Percentiles rank a stretch among this genome's conserved stretches.
Conservation (phyloP, 2,888 invertebrate genomes). For the Cephalotes varians region DNA sequence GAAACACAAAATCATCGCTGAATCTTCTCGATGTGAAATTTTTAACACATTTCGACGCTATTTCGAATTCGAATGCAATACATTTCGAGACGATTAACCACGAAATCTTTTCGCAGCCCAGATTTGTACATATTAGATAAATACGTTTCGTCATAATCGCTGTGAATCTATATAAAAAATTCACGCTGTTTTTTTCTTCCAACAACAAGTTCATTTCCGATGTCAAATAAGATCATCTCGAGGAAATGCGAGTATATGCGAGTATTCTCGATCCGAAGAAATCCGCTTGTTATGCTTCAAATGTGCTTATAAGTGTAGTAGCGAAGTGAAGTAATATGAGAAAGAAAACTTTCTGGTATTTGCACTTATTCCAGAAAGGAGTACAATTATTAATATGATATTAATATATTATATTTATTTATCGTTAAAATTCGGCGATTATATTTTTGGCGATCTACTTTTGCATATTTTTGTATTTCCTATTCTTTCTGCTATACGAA, state of each 20-base stretch:
- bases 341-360: neutral
- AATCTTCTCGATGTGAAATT: constrained; percentile 17
- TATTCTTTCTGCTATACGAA: neutral
- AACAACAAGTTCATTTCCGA: constrained; percentile 35
- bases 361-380: neutral
- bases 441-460: neutral
- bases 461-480: neutral
- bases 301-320: neutral
- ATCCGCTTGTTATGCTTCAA: neutral
- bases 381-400: neutral
- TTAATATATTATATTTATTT: neutral
- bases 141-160: constrained; percentile 61
- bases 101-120: constrained; percentile 58
- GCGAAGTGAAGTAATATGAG: neutral
- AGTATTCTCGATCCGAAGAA: constrained; percentile 30
- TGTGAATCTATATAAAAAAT: constrained; percentile 59
- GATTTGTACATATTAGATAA: constrained; percentile 71
- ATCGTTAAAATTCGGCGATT: neutral
- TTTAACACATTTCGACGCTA: constrained; percentile 8
- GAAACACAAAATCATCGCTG: constrained; percentile 28
- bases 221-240: constrained; percentile 8
- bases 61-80: neutral
- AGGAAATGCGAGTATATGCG: constrained; percentile 7
- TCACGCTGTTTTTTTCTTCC: constrained; percentile 69
- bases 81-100: constrained; percentile 18